These are phyloP conservation scores for Pristionchus mayeri DNA, from an alignment of 2,888 invertebrate genomes.

Conservation along the genomic window DNA sequence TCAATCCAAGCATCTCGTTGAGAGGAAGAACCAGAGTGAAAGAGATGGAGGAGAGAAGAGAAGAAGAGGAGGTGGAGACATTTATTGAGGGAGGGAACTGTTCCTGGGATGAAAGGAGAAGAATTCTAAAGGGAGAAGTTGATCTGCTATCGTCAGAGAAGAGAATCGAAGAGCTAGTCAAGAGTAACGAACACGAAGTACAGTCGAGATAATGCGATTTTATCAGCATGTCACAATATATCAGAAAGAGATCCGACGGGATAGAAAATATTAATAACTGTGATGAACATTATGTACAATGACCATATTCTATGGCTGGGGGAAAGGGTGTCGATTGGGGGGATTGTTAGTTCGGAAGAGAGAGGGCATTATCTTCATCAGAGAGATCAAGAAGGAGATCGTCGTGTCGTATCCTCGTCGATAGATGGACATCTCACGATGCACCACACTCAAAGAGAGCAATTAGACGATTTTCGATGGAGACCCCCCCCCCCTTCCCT, in stretches of 20 bases:
- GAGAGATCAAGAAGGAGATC: neutral
- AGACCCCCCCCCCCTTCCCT: too few relatives aligned
- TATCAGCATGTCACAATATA: too few relatives aligned
- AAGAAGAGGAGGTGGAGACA: neutral
- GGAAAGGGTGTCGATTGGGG: too few relatives aligned
- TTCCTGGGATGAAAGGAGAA: slow-evolving; percentile 3
- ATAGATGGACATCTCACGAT: neutral
- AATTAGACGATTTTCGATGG: neutral
- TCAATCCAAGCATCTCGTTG: neutral
- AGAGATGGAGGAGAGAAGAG: neutral
- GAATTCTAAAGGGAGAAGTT: neutral
- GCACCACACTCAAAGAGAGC: neutral
- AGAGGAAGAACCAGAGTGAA: neutral
- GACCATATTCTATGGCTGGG: too few relatives aligned
- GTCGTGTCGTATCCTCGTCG: neutral
- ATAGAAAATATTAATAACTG: neutral
- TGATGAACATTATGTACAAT: too few relatives aligned
- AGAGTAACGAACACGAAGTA: too few relatives aligned
- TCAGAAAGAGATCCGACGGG: too few relatives aligned
- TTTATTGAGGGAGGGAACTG: neutral
- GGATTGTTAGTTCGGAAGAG: too few relatives aligned
- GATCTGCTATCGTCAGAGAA: neutral
- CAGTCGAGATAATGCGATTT: too few relatives aligned
- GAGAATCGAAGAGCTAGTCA: too few relatives aligned
- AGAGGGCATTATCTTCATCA: neutral